Evolutionary conservation across 2,113 vertebrate species (phyloP).

Genomic region (Callipepla californica): DNA sequence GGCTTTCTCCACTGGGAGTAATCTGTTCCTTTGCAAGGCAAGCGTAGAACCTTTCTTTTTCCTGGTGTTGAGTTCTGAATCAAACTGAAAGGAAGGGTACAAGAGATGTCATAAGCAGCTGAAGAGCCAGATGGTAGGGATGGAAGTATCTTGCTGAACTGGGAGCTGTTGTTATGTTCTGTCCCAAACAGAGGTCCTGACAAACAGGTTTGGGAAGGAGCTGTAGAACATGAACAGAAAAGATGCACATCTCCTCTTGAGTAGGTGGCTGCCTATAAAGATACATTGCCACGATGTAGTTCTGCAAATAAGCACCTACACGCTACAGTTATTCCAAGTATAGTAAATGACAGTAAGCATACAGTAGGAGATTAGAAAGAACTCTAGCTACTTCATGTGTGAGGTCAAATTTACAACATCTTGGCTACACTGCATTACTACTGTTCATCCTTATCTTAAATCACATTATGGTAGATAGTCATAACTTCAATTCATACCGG

Average conservation of each 20-base stretch:
- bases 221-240: not conserved
- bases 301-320: not conserved
- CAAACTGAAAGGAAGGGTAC: not conserved
- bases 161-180: not conserved
- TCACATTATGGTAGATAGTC: not conserved
- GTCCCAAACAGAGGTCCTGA: not conserved
- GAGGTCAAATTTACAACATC: not conserved
- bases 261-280: constrained; percentile 14
- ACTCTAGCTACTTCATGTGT: not conserved
- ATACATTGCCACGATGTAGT: not conserved
- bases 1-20: not conserved
- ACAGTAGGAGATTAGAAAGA: not conserved
- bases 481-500: not conserved
- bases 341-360: not conserved
- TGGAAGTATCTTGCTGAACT: not conserved
- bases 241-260: not conserved
- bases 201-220: not conserved
- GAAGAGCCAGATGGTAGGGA: constrained; percentile 9
- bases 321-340: not conserved
- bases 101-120: constrained; percentile 5
- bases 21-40: not conserved
- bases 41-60: not conserved
- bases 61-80: not conserved
- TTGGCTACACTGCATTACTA: not conserved
- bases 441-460: not conserved